A percentile compares a stretch with the other conserved stretches of the same genome.
Evolutionary conservation across 2,888 invertebrate species (phyloP).

Genomic region (Bedellia somnulentella): DNA sequence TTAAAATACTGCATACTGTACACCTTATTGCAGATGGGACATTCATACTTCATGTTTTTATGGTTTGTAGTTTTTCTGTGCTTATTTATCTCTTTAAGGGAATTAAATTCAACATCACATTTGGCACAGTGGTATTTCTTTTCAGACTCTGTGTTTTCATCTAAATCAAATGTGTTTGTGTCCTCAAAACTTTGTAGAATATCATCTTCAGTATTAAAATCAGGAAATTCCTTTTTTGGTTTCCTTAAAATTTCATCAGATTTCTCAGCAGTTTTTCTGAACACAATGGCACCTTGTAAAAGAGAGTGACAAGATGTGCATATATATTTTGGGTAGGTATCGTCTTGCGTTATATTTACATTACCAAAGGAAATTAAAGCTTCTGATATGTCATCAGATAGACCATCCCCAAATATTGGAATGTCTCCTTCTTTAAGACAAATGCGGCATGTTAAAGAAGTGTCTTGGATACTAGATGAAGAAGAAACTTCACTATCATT

Average conservation of each 20-base stretch:
- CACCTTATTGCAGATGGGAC: constrained; percentile 32
- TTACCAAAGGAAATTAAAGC: constrained; percentile 23
- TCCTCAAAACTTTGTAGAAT: not conserved
- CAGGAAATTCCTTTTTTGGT: constrained; percentile 10
- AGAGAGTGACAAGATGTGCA: constrained; percentile 29
- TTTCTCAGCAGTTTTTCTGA: constrained; percentile 36
- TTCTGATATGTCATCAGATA: constrained; percentile 20
- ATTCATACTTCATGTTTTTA: constrained; percentile 26
- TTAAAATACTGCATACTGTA: constrained; percentile 30
- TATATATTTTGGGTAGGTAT: constrained; percentile 31
- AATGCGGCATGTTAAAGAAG: constrained; percentile 25
- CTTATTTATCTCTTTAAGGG: constrained; percentile 25
- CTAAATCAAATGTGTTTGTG: too few species aligned
- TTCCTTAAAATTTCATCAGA: constrained; percentile 24
- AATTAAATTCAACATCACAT: constrained; percentile 28
- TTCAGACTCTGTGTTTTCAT: constrained; percentile 7
- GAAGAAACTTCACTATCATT: not conserved
- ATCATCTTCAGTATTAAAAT: not conserved
- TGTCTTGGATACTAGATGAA: not conserved
- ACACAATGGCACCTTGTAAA: constrained; percentile 31
- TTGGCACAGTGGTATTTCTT: constrained; percentile 22
- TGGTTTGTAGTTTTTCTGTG: constrained; percentile 32
- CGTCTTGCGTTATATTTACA: constrained; percentile 23
- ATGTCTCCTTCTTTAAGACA: constrained; percentile 37
- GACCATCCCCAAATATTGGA: constrained; percentile 23